These are phyloP conservation scores for Neogobius melanostomus DNA, from an alignment of 2,113 vertebrate genomes.

Conservation along the genomic window DNA sequence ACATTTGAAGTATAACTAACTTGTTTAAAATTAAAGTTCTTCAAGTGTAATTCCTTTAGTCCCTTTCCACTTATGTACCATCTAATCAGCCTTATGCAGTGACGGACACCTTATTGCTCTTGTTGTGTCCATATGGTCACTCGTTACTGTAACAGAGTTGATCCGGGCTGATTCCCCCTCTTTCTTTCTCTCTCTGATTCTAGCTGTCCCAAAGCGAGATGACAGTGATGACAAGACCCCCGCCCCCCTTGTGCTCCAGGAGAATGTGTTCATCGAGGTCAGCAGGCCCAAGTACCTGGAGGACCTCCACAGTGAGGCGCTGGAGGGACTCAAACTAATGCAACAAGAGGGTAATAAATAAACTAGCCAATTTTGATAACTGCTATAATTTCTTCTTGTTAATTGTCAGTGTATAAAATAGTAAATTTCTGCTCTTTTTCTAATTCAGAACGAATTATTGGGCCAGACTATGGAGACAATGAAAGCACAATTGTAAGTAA, in stretches of 20 bases:
- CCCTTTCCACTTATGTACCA: constrained; percentile 10
- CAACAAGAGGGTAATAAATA: constrained; percentile 85
- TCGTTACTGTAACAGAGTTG: constrained; percentile 30
- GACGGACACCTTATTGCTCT: constrained; percentile 26
- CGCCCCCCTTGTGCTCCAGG: constrained; percentile 71
- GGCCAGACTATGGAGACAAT: constrained; percentile 84
- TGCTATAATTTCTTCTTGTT: constrained; percentile 6
- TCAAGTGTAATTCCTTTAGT: constrained; percentile 10
- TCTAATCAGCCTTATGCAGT: constrained; percentile 27
- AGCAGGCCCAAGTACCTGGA: constrained; percentile 85
- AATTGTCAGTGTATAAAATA: constrained; percentile 11
- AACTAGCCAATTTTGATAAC: constrained; percentile 11
- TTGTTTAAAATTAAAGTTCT: neutral
- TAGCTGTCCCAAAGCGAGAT: constrained; percentile 72
- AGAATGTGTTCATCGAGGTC: constrained; percentile 91
- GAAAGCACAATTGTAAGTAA: constrained; percentile 79
- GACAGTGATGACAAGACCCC: constrained; percentile 63
- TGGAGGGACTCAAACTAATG: constrained; percentile 87
- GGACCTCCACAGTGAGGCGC: constrained; percentile 90
- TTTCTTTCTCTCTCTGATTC: constrained; percentile 13
- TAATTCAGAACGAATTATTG: constrained; percentile 81
- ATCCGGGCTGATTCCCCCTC: constrained; percentile 48
- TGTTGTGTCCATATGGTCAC: constrained; percentile 28
- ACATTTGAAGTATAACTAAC: too few relatives aligned
- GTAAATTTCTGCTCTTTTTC: constrained; percentile 26